Evolutionary conservation across 2,113 vertebrate genomes (phyloP).

Genomic region (Actenoides lindsayi): DNA sequence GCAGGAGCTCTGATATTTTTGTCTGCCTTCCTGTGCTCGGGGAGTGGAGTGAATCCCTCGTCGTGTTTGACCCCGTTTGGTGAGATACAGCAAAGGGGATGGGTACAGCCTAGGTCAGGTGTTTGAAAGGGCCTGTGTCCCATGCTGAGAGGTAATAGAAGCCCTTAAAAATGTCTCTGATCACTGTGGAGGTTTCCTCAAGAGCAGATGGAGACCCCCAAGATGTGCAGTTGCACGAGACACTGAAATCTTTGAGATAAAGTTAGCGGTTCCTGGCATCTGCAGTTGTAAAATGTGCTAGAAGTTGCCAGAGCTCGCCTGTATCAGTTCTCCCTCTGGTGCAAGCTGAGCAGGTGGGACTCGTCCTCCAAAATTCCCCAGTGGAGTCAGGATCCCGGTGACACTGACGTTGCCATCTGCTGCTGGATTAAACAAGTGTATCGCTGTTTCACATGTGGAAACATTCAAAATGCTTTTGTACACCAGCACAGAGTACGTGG

Average conservation of each 20-base stretch:
- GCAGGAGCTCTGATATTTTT: not conserved
- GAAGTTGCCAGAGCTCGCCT: not conserved
- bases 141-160: not conserved
- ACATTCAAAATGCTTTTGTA: not conserved
- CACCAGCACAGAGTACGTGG: not conserved
- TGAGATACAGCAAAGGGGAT: not conserved
- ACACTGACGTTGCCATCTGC: not conserved
- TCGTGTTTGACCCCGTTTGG: not conserved
- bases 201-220: not conserved
- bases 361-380: slow-evolving; percentile 2
- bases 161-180: not conserved
- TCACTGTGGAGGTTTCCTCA: not conserved
- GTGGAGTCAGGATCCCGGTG: not conserved
- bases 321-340: not conserved
- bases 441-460: not conserved
- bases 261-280: not conserved
- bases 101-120: not conserved
- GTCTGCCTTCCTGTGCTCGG: not conserved
- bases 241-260: not conserved
- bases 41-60: not conserved
- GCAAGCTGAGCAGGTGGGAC: slow-evolving; percentile 28
- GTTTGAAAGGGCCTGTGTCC: not conserved
- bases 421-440: not conserved
- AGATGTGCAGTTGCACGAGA: not conserved
- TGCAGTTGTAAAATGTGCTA: slow-evolving; percentile 10